A percentile compares a stretch with the other conserved stretches of the same genome.
These are phyloP conservation scores for Adelosebastes latens DNA, from an alignment of 2,797 vertebrate genomes.

Conservation along the genomic window DNA sequence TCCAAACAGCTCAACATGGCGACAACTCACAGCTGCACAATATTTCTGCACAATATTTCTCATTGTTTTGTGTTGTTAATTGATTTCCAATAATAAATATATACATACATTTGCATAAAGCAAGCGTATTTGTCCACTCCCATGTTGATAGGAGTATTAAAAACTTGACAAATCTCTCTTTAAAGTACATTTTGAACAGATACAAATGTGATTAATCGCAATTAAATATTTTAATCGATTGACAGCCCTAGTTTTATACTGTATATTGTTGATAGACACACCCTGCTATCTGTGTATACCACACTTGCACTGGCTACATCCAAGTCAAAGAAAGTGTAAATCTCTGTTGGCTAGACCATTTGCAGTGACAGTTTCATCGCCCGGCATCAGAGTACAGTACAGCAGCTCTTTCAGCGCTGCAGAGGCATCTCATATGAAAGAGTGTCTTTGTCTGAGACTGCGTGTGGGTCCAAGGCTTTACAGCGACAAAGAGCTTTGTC, in stretches of 20 bases:
- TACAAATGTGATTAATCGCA: no score
- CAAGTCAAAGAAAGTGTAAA: background rate
- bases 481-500: slow-evolving; percentile 64
- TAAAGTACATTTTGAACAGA: no score
- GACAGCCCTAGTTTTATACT: background rate
- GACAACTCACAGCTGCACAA: no score
- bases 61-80: no score
- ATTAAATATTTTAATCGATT: no score
- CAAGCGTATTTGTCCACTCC: no score
- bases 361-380: slow-evolving; percentile 1
- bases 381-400: background rate
- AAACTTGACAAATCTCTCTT: no score
- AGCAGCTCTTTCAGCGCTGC: background rate
- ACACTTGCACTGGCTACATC: background rate
- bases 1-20: no score
- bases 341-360: background rate
- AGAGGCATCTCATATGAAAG: slow-evolving; percentile 49
- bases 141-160: no score
- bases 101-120: no score
- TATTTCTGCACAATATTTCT: no score
- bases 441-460: slow-evolving; percentile 65
- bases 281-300: background rate
- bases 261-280: background rate
- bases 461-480: slow-evolving; percentile 45
- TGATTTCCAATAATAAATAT: no score